phyloP scores from a whole-genome alignment of 1,140 invertebrate species.

The Colletes gigas region DNA sequence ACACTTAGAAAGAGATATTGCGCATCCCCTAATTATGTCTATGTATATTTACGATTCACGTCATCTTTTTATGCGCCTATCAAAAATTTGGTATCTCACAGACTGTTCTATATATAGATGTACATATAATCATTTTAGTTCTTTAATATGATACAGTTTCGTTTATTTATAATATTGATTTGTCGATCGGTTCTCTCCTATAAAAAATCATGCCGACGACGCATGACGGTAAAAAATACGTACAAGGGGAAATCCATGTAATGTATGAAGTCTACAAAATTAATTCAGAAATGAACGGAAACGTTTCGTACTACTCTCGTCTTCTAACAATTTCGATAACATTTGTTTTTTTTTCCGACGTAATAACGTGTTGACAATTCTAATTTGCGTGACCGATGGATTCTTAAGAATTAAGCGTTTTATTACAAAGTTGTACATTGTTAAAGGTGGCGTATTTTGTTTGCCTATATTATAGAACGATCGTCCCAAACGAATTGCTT shows the following conservation, averaged over 20 bases:
- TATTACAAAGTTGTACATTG: conserved; percentile 65
- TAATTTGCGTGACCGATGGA: conserved; percentile 70
- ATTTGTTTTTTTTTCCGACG: background rate
- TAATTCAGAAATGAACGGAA: background rate
- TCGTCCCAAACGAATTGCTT: conserved; percentile 14
- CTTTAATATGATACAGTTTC: conserved; percentile 26
- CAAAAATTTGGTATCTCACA: conserved; percentile 56
- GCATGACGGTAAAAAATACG: background rate
- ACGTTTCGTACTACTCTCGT: background rate
- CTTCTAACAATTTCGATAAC: background rate
- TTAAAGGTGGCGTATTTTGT: conserved; percentile 42
- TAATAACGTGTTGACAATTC: conserved; percentile 27
- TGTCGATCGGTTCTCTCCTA: conserved; percentile 14
- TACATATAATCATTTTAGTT: conserved; percentile 10
- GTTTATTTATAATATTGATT: conserved; percentile 36
- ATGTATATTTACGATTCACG: conserved; percentile 26
- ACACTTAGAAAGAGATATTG: conserved; percentile 63
- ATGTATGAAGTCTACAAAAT: background rate
- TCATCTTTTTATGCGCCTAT: conserved; percentile 39
- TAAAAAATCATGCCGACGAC: conserved; percentile 2
- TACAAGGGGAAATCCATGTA: background rate
- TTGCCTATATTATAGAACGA: conserved; percentile 37
- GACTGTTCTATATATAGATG: conserved; percentile 32
- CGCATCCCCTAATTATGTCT: conserved; percentile 44
- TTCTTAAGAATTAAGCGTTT: conserved; percentile 63